These are phyloP conservation scores for Chitala chitala DNA, from an alignment of 2,113 vertebrate species.

Conservation along the genomic window DNA sequence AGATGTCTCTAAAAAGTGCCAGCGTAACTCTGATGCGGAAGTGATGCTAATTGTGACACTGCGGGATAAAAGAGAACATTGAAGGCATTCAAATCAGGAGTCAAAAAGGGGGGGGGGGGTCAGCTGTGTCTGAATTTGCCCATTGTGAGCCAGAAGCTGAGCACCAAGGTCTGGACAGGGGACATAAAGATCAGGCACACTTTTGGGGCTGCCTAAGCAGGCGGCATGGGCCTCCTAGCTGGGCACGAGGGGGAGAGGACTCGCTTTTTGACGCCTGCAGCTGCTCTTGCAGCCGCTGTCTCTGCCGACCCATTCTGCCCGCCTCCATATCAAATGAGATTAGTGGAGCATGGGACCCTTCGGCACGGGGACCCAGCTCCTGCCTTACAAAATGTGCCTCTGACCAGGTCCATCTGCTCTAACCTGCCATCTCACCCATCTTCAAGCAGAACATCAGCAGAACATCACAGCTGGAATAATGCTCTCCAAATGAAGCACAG, in stretches of 20 bases:
- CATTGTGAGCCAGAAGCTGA: background rate
- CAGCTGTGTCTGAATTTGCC: background rate
- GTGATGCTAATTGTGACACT: background rate
- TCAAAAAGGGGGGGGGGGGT: constrained; percentile 8
- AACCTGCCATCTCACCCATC: too few relatives aligned
- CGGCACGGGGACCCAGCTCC: background rate
- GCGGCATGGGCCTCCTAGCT: too few relatives aligned
- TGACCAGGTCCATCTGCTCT: too few relatives aligned
- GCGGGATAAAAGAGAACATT: constrained; percentile 13
- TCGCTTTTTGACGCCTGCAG: constrained; percentile 21
- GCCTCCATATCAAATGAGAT: too few relatives aligned
- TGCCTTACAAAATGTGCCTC: too few relatives aligned
- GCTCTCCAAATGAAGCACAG: too few relatives aligned
- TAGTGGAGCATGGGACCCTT: constrained; percentile 20
- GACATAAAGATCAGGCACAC: constrained; percentile 16
- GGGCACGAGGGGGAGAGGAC: background rate
- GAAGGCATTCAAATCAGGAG: constrained; percentile 8
- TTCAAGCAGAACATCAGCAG: too few relatives aligned
- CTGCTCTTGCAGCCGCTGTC: constrained; percentile 17
- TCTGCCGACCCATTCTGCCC: constrained; percentile 12
- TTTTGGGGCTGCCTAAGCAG: background rate
- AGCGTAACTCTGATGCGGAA: background rate
- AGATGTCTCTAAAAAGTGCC: background rate
- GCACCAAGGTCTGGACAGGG: background rate
- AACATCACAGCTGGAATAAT: too few relatives aligned